A percentile compares a stretch with the other conserved stretches of the same genome.
phyloP scores from a whole-genome alignment of 2,113 vertebrate genomes.

The Microtus pennsylvanicus region DNA sequence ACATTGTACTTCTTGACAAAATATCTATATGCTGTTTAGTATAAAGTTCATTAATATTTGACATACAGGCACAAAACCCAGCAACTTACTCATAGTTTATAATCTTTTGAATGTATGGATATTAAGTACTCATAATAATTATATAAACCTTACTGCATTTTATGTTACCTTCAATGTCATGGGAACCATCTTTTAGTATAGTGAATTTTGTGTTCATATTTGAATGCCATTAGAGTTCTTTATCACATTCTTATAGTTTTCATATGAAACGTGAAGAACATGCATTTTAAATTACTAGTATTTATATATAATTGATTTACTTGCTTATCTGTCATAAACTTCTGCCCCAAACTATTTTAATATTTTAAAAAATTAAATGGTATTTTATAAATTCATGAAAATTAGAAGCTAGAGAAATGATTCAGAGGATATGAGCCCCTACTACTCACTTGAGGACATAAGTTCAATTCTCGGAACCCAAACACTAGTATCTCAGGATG shows the following conservation, averaged over 20 bases:
- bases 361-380: not conserved
- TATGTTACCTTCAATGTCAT: not conserved
- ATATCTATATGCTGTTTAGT: not conserved
- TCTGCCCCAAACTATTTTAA: not conserved
- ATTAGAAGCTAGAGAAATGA: not conserved
- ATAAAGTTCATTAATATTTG: not conserved
- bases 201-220: not conserved
- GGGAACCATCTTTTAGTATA: not conserved
- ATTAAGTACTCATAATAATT: not conserved
- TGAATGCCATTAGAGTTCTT: not conserved
- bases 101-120: not conserved
- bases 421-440: not conserved
- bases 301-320: not conserved
- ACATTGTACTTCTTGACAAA: not conserved
- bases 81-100: not conserved
- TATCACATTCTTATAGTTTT: not conserved
- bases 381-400: not conserved
- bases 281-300: not conserved
- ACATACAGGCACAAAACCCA: not conserved
- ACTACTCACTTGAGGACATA: not conserved
- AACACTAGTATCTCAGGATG: too few species aligned
- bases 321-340: not conserved
- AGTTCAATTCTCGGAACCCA: not conserved
- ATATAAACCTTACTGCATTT: not conserved
- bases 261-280: not conserved